Conservation (phyloP, 2,113 vertebrate genomes). For the Piaya cayana region DNA sequence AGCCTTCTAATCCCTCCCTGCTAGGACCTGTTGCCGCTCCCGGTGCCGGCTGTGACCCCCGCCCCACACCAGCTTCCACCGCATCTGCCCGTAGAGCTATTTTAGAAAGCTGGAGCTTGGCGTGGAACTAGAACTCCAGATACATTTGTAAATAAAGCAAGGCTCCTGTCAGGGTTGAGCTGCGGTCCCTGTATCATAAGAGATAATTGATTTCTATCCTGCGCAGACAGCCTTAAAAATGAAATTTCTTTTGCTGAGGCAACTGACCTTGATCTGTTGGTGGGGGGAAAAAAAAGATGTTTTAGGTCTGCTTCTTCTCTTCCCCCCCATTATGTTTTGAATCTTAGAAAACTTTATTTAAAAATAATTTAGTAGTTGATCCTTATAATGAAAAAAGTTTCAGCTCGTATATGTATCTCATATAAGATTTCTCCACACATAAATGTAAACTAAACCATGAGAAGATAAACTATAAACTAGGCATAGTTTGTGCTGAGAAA, state of each 20-base stretch:
- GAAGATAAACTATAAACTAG: not conserved
- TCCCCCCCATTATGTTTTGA: not conserved
- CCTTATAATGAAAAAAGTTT: not conserved
- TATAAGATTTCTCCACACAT: not conserved
- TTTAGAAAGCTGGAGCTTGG: not conserved
- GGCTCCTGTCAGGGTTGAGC: not conserved
- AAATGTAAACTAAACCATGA: not conserved
- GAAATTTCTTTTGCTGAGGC: conserved; percentile 30
- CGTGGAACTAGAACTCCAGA: not conserved
- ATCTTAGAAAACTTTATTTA: conserved; percentile 11
- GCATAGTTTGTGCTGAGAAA: not conserved
- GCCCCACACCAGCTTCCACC: too few species aligned
- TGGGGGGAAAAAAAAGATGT: not conserved
- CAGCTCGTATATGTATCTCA: not conserved
- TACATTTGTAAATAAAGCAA: conserved; percentile 4
- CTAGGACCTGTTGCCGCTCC: conserved; percentile 30
- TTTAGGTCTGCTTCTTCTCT: not conserved
- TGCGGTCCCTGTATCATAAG: not conserved
- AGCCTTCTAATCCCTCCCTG: not conserved
- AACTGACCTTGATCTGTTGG: conserved; percentile 43
- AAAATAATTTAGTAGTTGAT: not conserved
- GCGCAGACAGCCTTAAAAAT: conserved; percentile 51
- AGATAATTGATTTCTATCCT: conserved; percentile 48
- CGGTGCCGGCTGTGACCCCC: too few species aligned
- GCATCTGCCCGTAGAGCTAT: too few species aligned